Base-by-base conservation (phyloP, 1,140 invertebrate genomes). In the Sogatella furcifera region DNA sequence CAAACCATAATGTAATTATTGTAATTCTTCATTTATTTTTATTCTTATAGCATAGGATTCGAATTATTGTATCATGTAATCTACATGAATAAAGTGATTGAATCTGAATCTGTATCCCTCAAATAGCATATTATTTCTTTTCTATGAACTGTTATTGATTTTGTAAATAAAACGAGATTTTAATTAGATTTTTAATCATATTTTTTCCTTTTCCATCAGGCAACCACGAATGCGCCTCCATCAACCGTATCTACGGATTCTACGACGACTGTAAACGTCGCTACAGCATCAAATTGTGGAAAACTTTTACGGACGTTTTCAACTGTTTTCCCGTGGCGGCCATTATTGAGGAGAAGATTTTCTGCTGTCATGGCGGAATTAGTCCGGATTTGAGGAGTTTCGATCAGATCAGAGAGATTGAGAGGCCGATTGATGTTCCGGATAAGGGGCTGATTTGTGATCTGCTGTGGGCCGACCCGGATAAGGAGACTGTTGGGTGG, bases 281-380 rank as follows among this genome's bases (percentile, higher is more conserved):
- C 13, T 98, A 94, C 74, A 97, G 94, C 76, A 95, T 97, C 62
- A 97, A 97, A 75, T 73, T 98, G 68, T 98, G 95, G 95, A 97
- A 97, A 76, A 96, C 92, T 17, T 68, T 68, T 41, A 65, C 59
- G 0, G 65, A 68, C 17, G 64, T 62, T 46, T 68, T 68, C 55
- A 66, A 68, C 53, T 68, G 67, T 57, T 28, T 68, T n/a, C 67
- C 67, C 24, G 62, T 66, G 10, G 67, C 62, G 3, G 67, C 65
- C 1, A 63, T 68, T 38, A 61, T 83, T 46, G 80, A 81, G 61
- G 76, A 83, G 62, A 82, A 81, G 65, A 84, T 84, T 44, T 80
- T 84, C 66, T 83, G 81, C 69, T 80, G 78, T 67, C 80, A 83
- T 67, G 80, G 80, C 21, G 81, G 81, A 44, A 69, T 83, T 13